These are phyloP conservation scores for Myotis daubentonii DNA, from an alignment of 2,797 vertebrate genomes.

Conservation along the genomic window DNA sequence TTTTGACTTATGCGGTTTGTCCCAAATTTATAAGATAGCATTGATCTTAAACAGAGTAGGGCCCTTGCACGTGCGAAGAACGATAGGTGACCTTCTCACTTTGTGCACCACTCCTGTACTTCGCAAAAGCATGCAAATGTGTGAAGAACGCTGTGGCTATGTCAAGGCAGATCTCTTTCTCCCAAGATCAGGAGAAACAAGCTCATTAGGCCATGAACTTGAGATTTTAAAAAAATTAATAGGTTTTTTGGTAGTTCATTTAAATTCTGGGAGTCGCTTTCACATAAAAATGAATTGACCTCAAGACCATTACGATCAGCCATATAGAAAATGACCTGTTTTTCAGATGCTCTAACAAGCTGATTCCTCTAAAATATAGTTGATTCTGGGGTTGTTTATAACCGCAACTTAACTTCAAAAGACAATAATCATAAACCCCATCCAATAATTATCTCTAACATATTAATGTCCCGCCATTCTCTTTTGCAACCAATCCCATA, in stretches of 20 bases:
- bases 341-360: neutral
- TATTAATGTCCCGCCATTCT: neutral
- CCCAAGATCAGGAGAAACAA: neutral
- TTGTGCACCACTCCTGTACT: neutral
- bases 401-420: neutral
- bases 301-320: neutral
- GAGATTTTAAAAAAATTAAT: neutral
- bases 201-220: neutral
- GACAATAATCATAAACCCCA: neutral
- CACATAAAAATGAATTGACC: neutral
- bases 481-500: neutral
- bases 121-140: neutral
- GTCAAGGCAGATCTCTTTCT: neutral
- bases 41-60: neutral
- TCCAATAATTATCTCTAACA: neutral
- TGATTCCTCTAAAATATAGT: slow-evolving; percentile 8
- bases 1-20: neutral
- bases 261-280: neutral
- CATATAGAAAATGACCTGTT: neutral
- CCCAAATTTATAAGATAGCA: neutral
- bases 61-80: neutral
- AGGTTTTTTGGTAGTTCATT: neutral
- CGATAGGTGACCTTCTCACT: rapidly evolving
- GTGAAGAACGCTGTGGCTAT: neutral
- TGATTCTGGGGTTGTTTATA: slow-evolving; percentile 12